Conservation (phyloP, 1,140 invertebrate species). For the Drosophila simulans region DNA sequence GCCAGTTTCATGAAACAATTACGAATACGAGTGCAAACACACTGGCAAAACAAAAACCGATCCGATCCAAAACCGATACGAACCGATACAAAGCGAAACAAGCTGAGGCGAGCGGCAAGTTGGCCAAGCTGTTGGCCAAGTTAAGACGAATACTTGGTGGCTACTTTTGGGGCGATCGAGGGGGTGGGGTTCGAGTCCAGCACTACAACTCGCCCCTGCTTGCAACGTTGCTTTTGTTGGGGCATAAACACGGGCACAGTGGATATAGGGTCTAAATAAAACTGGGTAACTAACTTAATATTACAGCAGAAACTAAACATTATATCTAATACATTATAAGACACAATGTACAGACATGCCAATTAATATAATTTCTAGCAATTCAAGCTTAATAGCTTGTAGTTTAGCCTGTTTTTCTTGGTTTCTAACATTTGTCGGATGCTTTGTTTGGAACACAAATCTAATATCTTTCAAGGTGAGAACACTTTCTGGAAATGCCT, state of each 20-base stretch:
- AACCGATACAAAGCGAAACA: constrained; percentile 12
- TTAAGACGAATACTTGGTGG: constrained; percentile 17
- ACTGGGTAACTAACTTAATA: too few species aligned
- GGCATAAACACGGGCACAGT: constrained; percentile 54
- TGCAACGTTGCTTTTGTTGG: constrained; percentile 57
- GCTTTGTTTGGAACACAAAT: constrained; percentile 5
- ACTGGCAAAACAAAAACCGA: constrained; percentile 25
- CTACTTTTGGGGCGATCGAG: constrained; percentile 19
- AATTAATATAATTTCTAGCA: background rate
- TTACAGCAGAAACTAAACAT: too few species aligned
- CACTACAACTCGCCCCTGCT: constrained; percentile 24
- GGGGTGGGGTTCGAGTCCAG: constrained; percentile 9
- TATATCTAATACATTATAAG: too few species aligned
- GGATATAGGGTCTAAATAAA: constrained; percentile 4
- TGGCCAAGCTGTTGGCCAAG: constrained; percentile 52
- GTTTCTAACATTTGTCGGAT: background rate
- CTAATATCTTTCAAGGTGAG: constrained; percentile 26
- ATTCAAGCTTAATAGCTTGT: background rate
- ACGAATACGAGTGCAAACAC: constrained; percentile 56
- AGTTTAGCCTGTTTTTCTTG: background rate
- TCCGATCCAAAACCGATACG: constrained; percentile 6
- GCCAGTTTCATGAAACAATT: constrained; percentile 79
- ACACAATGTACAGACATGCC: too few species aligned
- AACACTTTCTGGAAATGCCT: constrained; percentile 1
- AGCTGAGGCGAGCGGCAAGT: constrained; percentile 50